A percentile compares a stretch with the other conserved stretches of the same genome.
Evolutionary conservation across 92 coral and sea anemone species (phyloP).

Genomic region (Plumapathes pennacea): DNA sequence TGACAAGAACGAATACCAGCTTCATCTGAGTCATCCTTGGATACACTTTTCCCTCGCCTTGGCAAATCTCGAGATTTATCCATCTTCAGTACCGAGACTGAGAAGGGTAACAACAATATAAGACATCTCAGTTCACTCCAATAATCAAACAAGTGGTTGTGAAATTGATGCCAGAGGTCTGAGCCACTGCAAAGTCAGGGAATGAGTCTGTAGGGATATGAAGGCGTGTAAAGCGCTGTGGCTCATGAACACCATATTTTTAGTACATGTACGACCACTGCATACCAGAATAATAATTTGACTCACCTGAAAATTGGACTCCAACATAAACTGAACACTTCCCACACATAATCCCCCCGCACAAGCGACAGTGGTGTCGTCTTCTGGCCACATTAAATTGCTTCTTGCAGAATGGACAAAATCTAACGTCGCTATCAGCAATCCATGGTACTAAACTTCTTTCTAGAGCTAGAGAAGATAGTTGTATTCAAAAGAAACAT

Average conservation of each 20-base stretch:
- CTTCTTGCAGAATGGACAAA: conserved; percentile 85
- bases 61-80: conserved; percentile 47
- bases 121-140: no score
- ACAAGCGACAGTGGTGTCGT: conserved; percentile 92
- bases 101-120: neutral
- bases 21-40: conserved; percentile 77
- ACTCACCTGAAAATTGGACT: conserved; percentile 69
- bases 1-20: conserved; percentile 83
- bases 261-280: neutral
- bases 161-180: no score
- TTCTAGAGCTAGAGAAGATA: conserved; percentile 71
- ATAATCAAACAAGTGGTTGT: no score
- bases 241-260: no score
- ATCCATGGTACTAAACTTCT: conserved; percentile 97
- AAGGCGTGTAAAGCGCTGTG: no score
- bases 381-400: conserved; percentile 87
- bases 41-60: conserved; percentile 28
- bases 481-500: neutral
- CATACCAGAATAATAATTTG: neutral
- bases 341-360: conserved; percentile 96
- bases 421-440: conserved; percentile 92
- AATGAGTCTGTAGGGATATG: no score
- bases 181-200: no score
- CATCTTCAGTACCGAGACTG: conserved; percentile 70
- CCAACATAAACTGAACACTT: conserved; percentile 83